phyloP scores from a whole-genome alignment of 2,888 invertebrate genomes.

The Lasioglossum malachurum region DNA sequence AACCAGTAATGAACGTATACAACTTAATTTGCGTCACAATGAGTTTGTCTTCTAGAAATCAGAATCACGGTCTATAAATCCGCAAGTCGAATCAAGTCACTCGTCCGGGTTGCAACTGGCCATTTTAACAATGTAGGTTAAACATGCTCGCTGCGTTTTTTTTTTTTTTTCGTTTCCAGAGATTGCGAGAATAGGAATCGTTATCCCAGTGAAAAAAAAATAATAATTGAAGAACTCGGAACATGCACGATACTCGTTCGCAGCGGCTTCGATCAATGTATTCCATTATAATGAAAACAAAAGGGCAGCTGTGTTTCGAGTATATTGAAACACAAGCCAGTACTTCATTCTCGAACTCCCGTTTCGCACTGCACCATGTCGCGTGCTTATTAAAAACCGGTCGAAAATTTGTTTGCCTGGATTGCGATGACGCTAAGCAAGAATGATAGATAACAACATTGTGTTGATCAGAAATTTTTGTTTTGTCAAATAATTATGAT shows the following conservation, averaged over 20 bases:
- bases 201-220: neutral
- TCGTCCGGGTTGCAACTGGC: neutral
- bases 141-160: neutral
- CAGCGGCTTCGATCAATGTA: slow-evolving; percentile 37
- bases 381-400: slow-evolving; percentile 1
- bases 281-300: slow-evolving; percentile 50
- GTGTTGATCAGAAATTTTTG: too few relatives aligned
- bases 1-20: neutral
- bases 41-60: neutral
- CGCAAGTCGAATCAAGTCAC: neutral
- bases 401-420: neutral
- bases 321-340: slow-evolving; percentile 22
- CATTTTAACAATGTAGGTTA: neutral
- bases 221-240: slow-evolving; percentile 18
- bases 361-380: neutral
- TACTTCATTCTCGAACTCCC: neutral
- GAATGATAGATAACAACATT: too few relatives aligned
- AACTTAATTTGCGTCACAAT: neutral
- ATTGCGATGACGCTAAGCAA: neutral
- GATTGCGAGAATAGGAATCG: neutral
- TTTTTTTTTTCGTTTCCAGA: neutral
- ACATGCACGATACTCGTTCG: neutral
- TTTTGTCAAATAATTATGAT: too few relatives aligned
- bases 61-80: neutral
- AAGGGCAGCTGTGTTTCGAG: slow-evolving; percentile 8